Evolutionary conservation across 2,113 vertebrate genomes (phyloP).

Genomic region (Chloroceryle aenea): DNA sequence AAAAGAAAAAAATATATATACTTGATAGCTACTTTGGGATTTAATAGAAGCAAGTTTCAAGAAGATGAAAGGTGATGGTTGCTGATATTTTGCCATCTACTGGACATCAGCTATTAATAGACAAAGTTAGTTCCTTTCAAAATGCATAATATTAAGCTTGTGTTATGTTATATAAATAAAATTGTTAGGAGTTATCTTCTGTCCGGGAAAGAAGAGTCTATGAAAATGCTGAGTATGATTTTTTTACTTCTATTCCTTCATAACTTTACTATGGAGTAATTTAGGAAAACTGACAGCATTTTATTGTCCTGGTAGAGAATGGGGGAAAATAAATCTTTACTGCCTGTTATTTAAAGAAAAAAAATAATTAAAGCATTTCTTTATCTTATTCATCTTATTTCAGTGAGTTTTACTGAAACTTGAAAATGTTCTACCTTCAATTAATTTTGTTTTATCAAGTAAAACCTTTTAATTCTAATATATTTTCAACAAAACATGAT

Average conservation of each 20-base stretch:
- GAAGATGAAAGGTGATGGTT: neutral
- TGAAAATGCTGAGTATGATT: slow-evolving; percentile 22
- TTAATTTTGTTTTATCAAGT: neutral
- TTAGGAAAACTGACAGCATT: neutral
- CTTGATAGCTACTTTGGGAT: neutral
- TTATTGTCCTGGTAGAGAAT: neutral
- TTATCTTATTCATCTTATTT: neutral
- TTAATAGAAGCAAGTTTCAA: neutral
- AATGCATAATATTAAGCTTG: neutral
- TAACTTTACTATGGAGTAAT: neutral
- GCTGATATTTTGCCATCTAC: slow-evolving; percentile 45
- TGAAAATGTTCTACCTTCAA: neutral
- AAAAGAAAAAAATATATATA: neutral
- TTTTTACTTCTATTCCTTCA: neutral
- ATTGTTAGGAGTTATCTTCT: neutral
- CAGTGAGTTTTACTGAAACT: neutral
- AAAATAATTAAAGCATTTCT: neutral
- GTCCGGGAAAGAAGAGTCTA: neutral
- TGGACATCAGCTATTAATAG: slow-evolving; percentile 6
- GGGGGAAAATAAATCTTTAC: neutral
- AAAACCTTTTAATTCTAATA: neutral
- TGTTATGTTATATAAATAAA: neutral
- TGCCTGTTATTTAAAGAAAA: neutral
- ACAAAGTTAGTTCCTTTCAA: neutral
- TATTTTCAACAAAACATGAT: neutral